Conservation (phyloP, 1,140 invertebrate genomes). For the Drosophila rufa region DNA sequence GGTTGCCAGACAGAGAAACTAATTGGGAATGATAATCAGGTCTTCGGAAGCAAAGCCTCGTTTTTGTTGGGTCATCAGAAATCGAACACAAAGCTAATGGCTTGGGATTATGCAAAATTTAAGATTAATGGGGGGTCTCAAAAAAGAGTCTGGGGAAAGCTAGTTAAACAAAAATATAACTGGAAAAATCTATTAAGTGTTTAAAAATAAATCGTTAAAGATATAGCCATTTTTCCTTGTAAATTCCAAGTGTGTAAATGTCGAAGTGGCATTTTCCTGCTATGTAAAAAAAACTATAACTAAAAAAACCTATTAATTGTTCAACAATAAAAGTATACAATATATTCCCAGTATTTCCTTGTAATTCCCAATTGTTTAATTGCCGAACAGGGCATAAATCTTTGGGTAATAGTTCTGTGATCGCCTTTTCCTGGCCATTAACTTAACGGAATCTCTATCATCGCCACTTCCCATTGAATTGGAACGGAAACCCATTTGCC, state of each 20-base stretch:
- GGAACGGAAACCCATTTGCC: conserved; percentile 53
- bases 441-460: conserved; percentile 27
- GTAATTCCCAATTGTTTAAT: not conserved
- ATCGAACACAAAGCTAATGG: conserved; percentile 30
- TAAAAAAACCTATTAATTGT: not conserved
- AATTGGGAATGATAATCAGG: conserved; percentile 20
- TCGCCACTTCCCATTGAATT: conserved; percentile 42
- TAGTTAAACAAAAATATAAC: not conserved
- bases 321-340: not conserved
- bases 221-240: not conserved
- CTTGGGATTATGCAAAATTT: conserved; percentile 28
- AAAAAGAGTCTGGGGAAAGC: conserved; percentile 5
- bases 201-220: not conserved
- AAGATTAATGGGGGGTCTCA: not conserved
- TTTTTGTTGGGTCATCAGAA: conserved; percentile 34
- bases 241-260: not conserved
- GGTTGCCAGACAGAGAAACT: conserved; percentile 25
- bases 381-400: conserved; percentile 1
- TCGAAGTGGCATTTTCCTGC: not conserved
- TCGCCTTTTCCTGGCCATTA: conserved; percentile 3
- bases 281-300: not conserved
- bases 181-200: not conserved
- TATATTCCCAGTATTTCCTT: not conserved
- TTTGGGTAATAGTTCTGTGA: conserved; percentile 6
- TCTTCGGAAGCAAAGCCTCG: conserved; percentile 16